Evolutionary conservation across 2,113 vertebrate species (phyloP).

Genomic region (Myotis lucifugus): DNA sequence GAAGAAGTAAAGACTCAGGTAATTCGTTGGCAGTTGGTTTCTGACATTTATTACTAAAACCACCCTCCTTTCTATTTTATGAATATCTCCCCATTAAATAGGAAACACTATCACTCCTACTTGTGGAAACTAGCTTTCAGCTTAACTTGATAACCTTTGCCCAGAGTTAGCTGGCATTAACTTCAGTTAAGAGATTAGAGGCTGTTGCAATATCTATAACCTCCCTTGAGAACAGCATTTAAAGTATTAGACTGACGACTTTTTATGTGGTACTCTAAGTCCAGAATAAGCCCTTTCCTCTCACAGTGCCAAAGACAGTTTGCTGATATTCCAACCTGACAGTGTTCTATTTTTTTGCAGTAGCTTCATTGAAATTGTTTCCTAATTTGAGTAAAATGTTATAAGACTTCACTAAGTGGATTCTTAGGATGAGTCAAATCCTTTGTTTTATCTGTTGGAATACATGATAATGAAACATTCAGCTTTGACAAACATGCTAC

Average conservation of each 20-base stretch:
- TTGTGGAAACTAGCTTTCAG: constrained; percentile 21
- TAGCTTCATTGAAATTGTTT: background rate
- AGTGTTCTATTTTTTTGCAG: background rate
- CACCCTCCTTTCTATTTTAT: background rate
- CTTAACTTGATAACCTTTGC: constrained; percentile 23
- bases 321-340: background rate
- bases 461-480: background rate
- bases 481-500: background rate
- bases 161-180: background rate
- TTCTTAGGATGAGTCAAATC: background rate
- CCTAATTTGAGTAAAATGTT: background rate
- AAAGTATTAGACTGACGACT: background rate
- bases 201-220: background rate
- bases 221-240: background rate
- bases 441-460: background rate
- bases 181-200: constrained; percentile 36
- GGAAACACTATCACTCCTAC: background rate
- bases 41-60: constrained; percentile 43
- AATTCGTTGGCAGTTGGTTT: background rate
- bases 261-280: background rate
- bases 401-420: background rate
- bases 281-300: background rate
- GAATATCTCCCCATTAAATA: background rate
- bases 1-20: background rate
- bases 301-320: background rate